phyloP scores from a whole-genome alignment of 2,797 vertebrate species.

The Sciurus vulgaris region DNA sequence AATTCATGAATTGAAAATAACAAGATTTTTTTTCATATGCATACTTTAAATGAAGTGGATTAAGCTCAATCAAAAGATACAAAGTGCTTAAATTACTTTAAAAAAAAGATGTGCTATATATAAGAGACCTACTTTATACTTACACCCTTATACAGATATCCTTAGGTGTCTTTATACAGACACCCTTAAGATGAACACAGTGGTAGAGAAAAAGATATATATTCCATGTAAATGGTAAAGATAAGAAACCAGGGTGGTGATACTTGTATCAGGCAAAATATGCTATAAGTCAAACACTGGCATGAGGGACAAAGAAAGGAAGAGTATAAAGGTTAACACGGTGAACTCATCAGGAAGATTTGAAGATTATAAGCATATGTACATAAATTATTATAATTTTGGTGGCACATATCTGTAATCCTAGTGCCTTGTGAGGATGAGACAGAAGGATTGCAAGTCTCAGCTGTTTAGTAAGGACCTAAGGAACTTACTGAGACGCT shows the following conservation, averaged over 20 bases:
- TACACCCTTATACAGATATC: too few species aligned
- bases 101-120: neutral
- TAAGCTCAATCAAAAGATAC: neutral
- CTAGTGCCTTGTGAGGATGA: too few species aligned
- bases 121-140: neutral
- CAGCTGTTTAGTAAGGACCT: too few species aligned
- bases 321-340: neutral
- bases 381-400: too few species aligned
- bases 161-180: too few species aligned
- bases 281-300: neutral
- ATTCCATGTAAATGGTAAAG: neutral
- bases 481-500: too few species aligned
- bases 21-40: neutral
- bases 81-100: too few species aligned
- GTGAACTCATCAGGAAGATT: neutral
- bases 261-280: neutral
- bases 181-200: too few species aligned
- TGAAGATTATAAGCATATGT: too few species aligned
- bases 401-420: too few species aligned
- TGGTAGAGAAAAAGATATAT: too few species aligned
- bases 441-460: too few species aligned
- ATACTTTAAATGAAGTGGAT: neutral
- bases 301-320: neutral
- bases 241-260: neutral
- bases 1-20: neutral